These are phyloP conservation scores for Acholoe squamosa DNA, from an alignment of 2,888 invertebrate species.

Conservation along the genomic window DNA sequence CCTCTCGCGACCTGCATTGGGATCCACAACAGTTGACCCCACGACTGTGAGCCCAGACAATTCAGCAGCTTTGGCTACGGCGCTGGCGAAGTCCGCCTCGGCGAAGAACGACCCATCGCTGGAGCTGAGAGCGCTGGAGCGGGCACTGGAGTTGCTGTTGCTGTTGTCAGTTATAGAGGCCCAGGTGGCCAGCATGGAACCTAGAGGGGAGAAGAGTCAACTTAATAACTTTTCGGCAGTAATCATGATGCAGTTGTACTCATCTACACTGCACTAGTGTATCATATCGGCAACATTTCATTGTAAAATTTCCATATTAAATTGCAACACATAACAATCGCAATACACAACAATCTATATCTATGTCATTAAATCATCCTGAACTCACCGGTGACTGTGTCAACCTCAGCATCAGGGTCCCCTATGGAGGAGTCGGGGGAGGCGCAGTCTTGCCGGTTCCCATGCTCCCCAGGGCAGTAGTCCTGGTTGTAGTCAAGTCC, in stretches of 20 bases:
- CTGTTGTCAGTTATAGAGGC: conserved; percentile 78
- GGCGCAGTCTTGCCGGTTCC: conserved; percentile 69
- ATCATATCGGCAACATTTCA: too few species aligned
- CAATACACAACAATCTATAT: too few species aligned
- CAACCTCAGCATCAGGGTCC: conserved; percentile 70
- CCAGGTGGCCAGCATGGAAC: conserved; percentile 76
- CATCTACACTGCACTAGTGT: too few species aligned
- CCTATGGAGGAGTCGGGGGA: conserved; percentile 76
- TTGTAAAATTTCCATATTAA: too few species aligned
- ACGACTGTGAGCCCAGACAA: conserved; percentile 83
- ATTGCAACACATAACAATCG: too few species aligned
- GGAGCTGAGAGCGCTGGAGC: conserved; percentile 81
- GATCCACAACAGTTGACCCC: conserved; percentile 80
- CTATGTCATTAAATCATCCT: too few species aligned
- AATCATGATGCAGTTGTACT: too few species aligned
- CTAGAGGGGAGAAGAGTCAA: too few species aligned
- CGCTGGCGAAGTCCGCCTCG: conserved; percentile 84
- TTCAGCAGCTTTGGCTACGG: conserved; percentile 83
- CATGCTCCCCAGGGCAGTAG: conserved; percentile 43
- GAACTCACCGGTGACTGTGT: conserved; percentile 65
- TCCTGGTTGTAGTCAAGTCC: conserved; percentile 26
- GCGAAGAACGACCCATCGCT: conserved; percentile 83
- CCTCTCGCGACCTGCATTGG: conserved; percentile 68
- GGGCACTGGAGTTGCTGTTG: conserved; percentile 76
- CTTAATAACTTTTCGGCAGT: too few species aligned